Conservation (phyloP, 2,888 invertebrate species). For the Drosophila rubida region DNA sequence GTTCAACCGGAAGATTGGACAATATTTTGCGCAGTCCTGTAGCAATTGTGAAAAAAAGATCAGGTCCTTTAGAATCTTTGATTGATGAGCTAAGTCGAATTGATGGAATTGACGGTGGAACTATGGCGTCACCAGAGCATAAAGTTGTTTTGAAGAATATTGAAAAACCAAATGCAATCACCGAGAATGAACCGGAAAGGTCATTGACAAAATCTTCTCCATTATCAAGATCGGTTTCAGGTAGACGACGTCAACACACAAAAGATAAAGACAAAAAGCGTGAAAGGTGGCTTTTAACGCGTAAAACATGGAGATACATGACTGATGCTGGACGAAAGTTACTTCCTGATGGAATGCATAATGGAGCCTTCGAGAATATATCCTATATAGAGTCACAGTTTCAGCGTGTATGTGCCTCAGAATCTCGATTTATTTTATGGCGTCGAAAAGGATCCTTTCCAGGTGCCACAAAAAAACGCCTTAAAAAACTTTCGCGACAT, state of each 20-base stretch:
- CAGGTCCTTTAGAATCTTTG: conserved; percentile 68
- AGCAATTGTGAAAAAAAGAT: conserved; percentile 67
- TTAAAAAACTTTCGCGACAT: conserved; percentile 60
- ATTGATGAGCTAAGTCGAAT: conserved; percentile 54
- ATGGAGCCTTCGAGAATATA: conserved; percentile 89
- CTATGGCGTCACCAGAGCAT: background rate
- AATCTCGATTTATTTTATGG: conserved; percentile 92
- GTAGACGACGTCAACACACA: conserved; percentile 40
- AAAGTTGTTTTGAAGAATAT: background rate
- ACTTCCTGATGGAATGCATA: conserved; percentile 92
- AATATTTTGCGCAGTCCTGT: conserved; percentile 57
- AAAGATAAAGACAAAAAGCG: conserved; percentile 77
- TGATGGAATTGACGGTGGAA: conserved; percentile 3
- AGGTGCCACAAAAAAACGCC: conserved; percentile 65
- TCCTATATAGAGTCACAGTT: conserved; percentile 93
- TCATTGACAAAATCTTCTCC: conserved; percentile 3
- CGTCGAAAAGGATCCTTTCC: conserved; percentile 92
- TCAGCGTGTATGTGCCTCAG: conserved; percentile 91
- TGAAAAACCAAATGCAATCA: background rate
- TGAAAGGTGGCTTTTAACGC: conserved; percentile 94
- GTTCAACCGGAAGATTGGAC: conserved; percentile 1
- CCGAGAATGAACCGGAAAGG: background rate
- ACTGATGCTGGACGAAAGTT: conserved; percentile 94
- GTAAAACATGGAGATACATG: conserved; percentile 97
- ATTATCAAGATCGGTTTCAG: conserved; percentile 24